Evolutionary conservation across 2,888 invertebrate genomes (phyloP), one percentile per base, ranked within the genome.

Genomic region (Petrophora chlorosata): DNA sequence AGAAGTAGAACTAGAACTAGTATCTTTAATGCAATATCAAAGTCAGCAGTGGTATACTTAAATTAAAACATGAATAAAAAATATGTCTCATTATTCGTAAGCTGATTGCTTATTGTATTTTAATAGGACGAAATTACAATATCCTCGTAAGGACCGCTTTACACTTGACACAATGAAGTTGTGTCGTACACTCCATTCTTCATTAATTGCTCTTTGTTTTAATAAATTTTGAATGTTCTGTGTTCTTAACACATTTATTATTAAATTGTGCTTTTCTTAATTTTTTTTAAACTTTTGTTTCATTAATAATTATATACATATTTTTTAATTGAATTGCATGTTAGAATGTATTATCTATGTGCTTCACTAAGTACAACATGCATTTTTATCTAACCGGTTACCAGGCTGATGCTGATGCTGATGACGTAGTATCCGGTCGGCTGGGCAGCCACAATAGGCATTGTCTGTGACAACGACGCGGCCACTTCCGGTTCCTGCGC

Each of bases 61-160:
- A 45, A 53, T 48, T 46, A 42, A 34, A 32, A 49, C 44, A 52
- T 56, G 60, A 57, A 61, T 52, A 50, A 52, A 47, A 53, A 39
- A 38, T 38, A 33, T 44, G 49, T 39, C 40, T 42, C 42, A 55
- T 53, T 51, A 70, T 76, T 61, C 68, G 62, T 46, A 48, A 60
- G 62, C 66, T 82, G 82, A 84, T 85, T 82, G 83, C 75, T 70
- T 73, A 85, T 85, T 85, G 85, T 86, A 82, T 83, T 84, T 66
- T 82, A 84, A 85, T 84, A 67, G 60, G 79, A 64, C 70, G 63
- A 56, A 16, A 55, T 61, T 58, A 61, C 60, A 62, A 61, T 59
- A 51, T 59, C 26, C 30, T 43, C 23, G 33, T 63, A 63, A 63
- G 60, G 56, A 33, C 38, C 9, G 25, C 36, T 51, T 13, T 35